phyloP scores from a whole-genome alignment of 2,113 vertebrate genomes.

The Chloroceryle aenea region DNA sequence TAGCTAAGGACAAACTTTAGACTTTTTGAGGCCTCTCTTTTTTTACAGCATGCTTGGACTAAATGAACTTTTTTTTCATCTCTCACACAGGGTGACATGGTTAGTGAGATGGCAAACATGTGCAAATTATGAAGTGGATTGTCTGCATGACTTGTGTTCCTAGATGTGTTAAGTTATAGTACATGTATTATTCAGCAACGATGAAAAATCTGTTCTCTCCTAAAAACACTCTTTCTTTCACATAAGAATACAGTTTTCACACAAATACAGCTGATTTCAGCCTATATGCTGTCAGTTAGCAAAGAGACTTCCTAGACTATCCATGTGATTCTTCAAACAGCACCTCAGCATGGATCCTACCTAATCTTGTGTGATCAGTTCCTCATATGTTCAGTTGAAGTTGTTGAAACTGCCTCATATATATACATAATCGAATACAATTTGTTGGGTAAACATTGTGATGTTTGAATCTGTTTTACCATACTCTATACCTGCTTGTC shows the following conservation, averaged over 20 bases:
- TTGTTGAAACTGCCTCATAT: not conserved
- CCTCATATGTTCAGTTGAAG: not conserved
- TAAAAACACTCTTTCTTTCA: not conserved
- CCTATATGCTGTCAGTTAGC: not conserved
- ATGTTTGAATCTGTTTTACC: not conserved
- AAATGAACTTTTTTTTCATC: not conserved
- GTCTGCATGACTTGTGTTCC: not conserved
- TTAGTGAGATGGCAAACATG: not conserved
- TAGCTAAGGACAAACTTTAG: not conserved
- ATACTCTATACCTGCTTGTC: not conserved
- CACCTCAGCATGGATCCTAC: accelerated
- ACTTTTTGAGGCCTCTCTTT: not conserved
- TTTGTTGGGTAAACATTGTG: not conserved
- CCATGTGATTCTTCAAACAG: not conserved
- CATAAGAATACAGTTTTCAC: not conserved
- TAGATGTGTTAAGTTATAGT: not conserved
- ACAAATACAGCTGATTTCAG: not conserved
- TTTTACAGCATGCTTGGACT: not conserved
- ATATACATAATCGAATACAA: not conserved
- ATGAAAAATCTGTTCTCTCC: not conserved
- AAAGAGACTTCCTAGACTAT: not conserved
- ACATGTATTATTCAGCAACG: not conserved
- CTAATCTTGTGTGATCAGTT: not conserved
- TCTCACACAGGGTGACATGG: not conserved
- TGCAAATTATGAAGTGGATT: not conserved